Evolutionary conservation across 2,113 vertebrate species (phyloP).

Genomic region (Elaphurus davidianus): DNA sequence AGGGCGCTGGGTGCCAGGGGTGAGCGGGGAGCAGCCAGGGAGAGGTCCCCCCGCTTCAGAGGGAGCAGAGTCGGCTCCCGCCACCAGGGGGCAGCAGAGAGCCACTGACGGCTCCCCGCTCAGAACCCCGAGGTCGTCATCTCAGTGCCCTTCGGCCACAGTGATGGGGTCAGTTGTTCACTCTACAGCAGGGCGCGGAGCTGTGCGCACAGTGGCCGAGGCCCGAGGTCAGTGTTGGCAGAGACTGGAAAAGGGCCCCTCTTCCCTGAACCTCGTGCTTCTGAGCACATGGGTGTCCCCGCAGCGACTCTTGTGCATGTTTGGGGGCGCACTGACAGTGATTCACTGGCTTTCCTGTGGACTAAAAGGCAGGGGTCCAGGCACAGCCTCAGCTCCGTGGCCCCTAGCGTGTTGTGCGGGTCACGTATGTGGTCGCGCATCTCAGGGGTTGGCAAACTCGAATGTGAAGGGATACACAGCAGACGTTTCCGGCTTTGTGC

Average conservation of each 20-base stretch:
- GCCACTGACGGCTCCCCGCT: neutral
- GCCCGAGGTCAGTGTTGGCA: neutral
- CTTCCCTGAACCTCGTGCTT: neutral
- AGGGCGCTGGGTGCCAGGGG: rapidly evolving
- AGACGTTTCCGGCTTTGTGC: neutral
- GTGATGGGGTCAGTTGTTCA: neutral
- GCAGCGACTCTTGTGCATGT: rapidly evolving
- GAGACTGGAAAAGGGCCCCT: neutral
- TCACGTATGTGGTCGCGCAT: rapidly evolving
- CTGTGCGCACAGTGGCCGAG: neutral
- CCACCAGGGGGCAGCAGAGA: slow-evolving; percentile 54
- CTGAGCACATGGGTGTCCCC: rapidly evolving
- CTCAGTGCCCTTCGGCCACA: neutral
- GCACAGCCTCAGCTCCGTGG: neutral
- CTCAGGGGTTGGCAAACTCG: neutral
- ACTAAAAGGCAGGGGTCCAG: neutral
- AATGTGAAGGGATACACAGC: neutral
- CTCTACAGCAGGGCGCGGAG: neutral
- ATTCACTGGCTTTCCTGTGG: rapidly evolving
- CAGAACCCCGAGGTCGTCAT: neutral
- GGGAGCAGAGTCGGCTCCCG: neutral
- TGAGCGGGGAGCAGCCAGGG: neutral
- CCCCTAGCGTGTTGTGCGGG: neutral
- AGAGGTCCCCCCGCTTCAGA: neutral
- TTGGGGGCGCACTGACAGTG: rapidly evolving